Base-by-base conservation (phyloP, 2,888 invertebrate genomes). In the Eumacrocentrus americanus region DNA sequence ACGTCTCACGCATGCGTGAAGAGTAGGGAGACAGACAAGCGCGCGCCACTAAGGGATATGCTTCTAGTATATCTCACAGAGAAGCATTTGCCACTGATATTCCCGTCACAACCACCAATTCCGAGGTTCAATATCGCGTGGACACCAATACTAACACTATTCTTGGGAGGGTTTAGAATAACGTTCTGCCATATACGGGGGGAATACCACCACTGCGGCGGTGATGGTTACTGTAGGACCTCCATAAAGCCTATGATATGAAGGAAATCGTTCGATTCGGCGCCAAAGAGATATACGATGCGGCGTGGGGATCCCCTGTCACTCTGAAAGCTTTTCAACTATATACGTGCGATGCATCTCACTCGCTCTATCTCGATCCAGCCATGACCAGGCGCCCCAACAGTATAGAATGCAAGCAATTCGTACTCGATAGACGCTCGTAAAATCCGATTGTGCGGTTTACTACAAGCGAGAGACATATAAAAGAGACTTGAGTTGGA, bases 1-100 rank as follows among this genome's bases (percentile, higher is more conserved):
- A 58, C 63, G 20, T 47, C 37, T 12, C n/a, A 25, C 54, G 56
- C 42, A 23, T 52, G 55, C 63, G 57, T 40, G 42, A 35, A 25
- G 29, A 16, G 12, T 18, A 22, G 42, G 46, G 34, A 23, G 34
- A 3, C 44, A 37, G 7, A 46, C 23, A 46, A n/a, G 23, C 23
- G 46, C 46, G 23, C n/a, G 25, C 23, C 12, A 42, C 42, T 22
- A 46, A 20, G 46, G 20, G 20, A 46, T 11, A 37, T 42, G 18
- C 42, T 18, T 20, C 25, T 29, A 9, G 54, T 14, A 40, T 23
- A 40, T 29, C 16, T 4, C 29, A 29, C 29, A 29, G n/a, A n/a
- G 5, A 29, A 29, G 29, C 29, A 47, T 47, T 22, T 22, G 25
- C 46, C 14, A 47, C 46, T 47, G 46, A 47, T 47, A 58, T 42